Conservation (phyloP, 2,113 vertebrate genomes). For the Ellobius talpinus region DNA sequence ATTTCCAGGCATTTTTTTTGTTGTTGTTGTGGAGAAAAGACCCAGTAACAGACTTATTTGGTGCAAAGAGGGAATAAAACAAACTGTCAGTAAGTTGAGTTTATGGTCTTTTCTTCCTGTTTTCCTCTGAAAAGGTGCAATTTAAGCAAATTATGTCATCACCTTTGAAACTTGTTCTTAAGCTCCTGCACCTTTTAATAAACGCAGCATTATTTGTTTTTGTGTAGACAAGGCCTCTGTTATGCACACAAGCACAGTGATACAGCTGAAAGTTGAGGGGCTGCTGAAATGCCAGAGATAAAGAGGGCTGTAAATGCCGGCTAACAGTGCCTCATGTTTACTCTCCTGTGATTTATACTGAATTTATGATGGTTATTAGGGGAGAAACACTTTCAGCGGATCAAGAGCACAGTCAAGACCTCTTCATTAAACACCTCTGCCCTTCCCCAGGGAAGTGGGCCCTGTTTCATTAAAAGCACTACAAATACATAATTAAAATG, state of each 20-base stretch:
- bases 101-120: background rate
- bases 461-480: slow-evolving; percentile 36
- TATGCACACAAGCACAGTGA: background rate
- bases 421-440: background rate
- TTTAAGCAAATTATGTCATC: slow-evolving; percentile 46
- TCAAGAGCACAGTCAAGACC: slow-evolving; percentile 18
- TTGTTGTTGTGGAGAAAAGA: background rate
- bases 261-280: slow-evolving; percentile 2
- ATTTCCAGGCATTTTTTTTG: background rate
- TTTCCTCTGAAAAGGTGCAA: background rate
- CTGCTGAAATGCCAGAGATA: slow-evolving; percentile 63
- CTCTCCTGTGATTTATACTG: slow-evolving; percentile 43
- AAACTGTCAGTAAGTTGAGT: background rate
- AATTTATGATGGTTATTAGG: slow-evolving; percentile 40
- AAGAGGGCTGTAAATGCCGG: slow-evolving; percentile 13
- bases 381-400: slow-evolving; percentile 4
- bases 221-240: background rate
- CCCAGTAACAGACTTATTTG: background rate
- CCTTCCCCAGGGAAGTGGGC: background rate
- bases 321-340: slow-evolving; percentile 35
- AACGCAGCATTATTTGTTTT: slow-evolving; percentile 1
- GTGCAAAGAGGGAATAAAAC: background rate
- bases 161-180: slow-evolving; percentile 44
- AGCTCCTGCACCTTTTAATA: slow-evolving; percentile 13
- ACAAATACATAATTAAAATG: slow-evolving; percentile 38